Percentiles rank a stretch among this genome's conserved stretches.
These are phyloP conservation scores for Mesocentrotus franciscanus DNA, from an alignment of 53 echinoderm and acorn worm genomes.

Conservation along the genomic window DNA sequence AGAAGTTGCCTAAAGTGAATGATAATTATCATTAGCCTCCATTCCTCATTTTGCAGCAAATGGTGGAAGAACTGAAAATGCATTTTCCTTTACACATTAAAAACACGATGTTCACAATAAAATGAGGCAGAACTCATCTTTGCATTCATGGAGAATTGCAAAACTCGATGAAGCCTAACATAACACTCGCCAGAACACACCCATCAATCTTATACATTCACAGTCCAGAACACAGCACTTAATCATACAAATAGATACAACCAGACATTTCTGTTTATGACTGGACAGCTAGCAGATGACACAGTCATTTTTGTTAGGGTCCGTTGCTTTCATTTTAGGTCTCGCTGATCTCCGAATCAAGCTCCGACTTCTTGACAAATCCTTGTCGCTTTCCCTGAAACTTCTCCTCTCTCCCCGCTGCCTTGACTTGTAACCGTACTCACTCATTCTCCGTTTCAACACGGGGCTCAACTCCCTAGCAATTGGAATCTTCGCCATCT, in stretches of 20 bases:
- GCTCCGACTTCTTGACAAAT: constrained; percentile 94
- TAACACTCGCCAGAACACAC: not conserved
- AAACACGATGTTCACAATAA: not conserved
- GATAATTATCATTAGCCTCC: not conserved
- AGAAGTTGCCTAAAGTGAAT: not conserved
- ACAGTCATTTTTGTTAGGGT: constrained; percentile 94
- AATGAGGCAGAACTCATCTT: not conserved
- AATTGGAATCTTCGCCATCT: constrained; percentile 94
- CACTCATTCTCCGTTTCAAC: constrained; percentile 95
- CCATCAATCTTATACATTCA: constrained; percentile 24
- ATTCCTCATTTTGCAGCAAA: not conserved
- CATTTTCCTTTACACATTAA: not conserved
- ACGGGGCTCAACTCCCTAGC: constrained; percentile 95
- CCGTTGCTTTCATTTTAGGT: constrained; percentile 92
- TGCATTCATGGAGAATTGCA: not conserved
- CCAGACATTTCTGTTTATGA: not conserved
- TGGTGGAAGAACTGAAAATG: constrained; percentile 15
- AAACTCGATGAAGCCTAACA: not conserved
- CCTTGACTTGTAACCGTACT: constrained; percentile 87
- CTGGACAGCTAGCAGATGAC: constrained; percentile 80
- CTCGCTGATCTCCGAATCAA: constrained; percentile 90
- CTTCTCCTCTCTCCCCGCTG: constrained; percentile 76
- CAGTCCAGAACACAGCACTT: not conserved
- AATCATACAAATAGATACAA: not conserved
- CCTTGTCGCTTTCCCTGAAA: constrained; percentile 92